A percentile compares a stretch with the other conserved stretches of the same genome.
phyloP scores from a whole-genome alignment of 2,113 vertebrate genomes.

The Ia io region DNA sequence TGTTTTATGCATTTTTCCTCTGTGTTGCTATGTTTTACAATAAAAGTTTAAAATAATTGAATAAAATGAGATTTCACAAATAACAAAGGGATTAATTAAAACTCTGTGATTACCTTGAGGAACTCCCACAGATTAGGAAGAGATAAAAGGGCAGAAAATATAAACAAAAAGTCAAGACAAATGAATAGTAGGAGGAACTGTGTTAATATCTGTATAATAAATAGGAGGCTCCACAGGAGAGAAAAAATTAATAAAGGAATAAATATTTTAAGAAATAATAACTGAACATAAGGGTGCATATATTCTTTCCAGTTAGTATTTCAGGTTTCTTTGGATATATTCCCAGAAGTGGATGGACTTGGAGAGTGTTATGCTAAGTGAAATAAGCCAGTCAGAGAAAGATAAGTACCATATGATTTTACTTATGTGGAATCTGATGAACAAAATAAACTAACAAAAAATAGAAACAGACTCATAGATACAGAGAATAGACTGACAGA shows the following conservation, averaged over 20 bases:
- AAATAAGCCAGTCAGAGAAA: background rate
- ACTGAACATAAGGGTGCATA: background rate
- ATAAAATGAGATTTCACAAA: background rate
- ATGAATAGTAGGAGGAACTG: background rate
- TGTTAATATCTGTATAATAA: background rate
- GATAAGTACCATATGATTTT: background rate
- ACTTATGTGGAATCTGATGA: background rate
- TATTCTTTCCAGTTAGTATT: background rate
- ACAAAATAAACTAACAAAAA: background rate
- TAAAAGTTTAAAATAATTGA: background rate
- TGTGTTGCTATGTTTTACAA: background rate
- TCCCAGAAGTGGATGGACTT: background rate
- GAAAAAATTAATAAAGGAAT: background rate
- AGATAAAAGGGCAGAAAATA: background rate
- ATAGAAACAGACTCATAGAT: background rate
- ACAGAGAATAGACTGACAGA: background rate
- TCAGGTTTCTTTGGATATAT: background rate
- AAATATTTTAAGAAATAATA: conserved; percentile 9
- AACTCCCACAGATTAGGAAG: background rate
- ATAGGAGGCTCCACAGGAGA: background rate
- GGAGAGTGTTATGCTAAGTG: background rate
- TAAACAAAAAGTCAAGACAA: background rate
- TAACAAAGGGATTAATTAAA: background rate
- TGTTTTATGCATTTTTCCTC: background rate
- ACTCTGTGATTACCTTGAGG: background rate